Base-by-base conservation (phyloP, 2,797 vertebrate species). In the Malurus leucopterus region DNA sequence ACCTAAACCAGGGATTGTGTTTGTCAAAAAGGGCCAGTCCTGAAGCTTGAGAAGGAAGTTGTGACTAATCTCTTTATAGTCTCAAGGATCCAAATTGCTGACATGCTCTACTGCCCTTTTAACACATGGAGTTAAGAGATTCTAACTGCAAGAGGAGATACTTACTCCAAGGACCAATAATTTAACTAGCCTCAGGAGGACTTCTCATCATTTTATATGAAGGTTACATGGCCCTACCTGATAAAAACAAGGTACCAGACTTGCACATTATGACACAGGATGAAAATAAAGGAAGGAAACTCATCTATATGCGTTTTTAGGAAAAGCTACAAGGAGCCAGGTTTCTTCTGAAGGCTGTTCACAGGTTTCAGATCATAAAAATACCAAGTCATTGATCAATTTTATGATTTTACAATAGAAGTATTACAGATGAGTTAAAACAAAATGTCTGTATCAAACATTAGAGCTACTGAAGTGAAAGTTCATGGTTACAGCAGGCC, bases 121-220 rank as follows among this genome's bases (percentile, higher is more conserved):
- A 84, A 84, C 44, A 88, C 15, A 59, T 34, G 41, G 43, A 72
- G 51, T 59, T 72, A 75, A 86, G 57, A 64, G 41, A 89, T 46
- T 84, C 41, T 67, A 89, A 82, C 70, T 64, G 49, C 63, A 88
- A 55, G 49, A 93, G 29, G 24, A 89, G 64, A 81, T 9, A 78
- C 29, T 89, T 85, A 65, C 51, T 84, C 62, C 87, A 91, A 92
- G 63, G 76, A 93, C 59, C 70, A 70, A 32, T 53, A 93, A 86
- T 70, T 86, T 88, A 88, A 86, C 36, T 63, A 82, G 55, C 27
- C 74, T 61, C 86, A 64, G 54, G 77, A 79, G 71, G 44, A 54
- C 20, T 27, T 64, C 80, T 78, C 59, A 63, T 91, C 23, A 46
- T 53, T 92, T 89, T 63, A 64, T 36, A 34, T 0, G 49, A 74